Percentiles rank a stretch among this genome's conserved stretches.
These are phyloP conservation scores for Aproaerema taeniolella DNA, from an alignment of 2,888 invertebrate genomes.

Conservation along the genomic window DNA sequence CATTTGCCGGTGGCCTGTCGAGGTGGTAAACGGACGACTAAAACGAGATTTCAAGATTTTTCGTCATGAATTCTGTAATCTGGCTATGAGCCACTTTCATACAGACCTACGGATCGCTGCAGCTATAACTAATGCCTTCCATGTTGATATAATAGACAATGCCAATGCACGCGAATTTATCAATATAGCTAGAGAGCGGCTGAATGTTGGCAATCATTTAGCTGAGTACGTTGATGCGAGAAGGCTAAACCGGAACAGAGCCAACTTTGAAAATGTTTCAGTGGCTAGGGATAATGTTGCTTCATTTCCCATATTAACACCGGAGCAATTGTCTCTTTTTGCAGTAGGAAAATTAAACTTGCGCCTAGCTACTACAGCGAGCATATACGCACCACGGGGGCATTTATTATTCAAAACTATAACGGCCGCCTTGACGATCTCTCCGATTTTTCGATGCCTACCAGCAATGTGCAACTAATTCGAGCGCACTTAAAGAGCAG, in stretches of 20 bases:
- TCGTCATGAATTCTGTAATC: background rate
- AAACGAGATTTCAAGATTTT: slow-evolving; percentile 7
- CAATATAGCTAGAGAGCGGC: slow-evolving; percentile 5
- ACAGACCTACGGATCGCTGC: slow-evolving; percentile 1
- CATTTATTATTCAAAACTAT: slow-evolving; percentile 14
- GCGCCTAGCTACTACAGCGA: slow-evolving; percentile 12
- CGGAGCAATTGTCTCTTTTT: background rate
- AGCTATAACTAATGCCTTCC: background rate
- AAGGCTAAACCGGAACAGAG: background rate
- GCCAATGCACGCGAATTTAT: background rate
- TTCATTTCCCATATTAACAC: slow-evolving; percentile 12
- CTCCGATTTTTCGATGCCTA: background rate
- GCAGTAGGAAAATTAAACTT: slow-evolving; percentile 14
- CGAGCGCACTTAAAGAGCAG: slow-evolving; percentile 14
- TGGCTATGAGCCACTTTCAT: background rate
- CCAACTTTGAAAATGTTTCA: slow-evolving; percentile 1
- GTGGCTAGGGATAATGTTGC: slow-evolving; percentile 9
- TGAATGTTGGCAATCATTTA: slow-evolving; percentile 3
- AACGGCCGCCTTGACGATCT: slow-evolving; percentile 10
- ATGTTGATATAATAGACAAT: background rate
- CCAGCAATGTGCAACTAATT: slow-evolving; percentile 13
- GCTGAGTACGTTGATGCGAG: slow-evolving; percentile 5
- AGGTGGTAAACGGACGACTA: slow-evolving; percentile 2
- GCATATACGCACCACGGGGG: slow-evolving; percentile 10
- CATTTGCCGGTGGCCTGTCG: slow-evolving; percentile 1